phyloP scores from a whole-genome alignment of 2,113 vertebrate species.

The Microtus pennsylvanicus region DNA sequence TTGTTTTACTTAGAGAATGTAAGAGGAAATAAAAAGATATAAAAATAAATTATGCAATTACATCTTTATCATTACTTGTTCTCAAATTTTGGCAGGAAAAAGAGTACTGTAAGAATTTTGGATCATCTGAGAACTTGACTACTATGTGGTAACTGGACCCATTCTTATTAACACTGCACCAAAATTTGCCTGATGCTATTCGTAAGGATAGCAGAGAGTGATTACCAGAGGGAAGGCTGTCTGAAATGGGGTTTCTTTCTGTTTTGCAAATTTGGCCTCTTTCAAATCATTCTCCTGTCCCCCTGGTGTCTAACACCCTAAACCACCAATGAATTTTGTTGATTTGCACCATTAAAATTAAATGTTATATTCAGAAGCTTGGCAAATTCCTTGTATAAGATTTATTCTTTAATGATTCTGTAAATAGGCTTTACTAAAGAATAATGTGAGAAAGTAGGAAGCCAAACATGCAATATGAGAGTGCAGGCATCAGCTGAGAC shows the following conservation, averaged over 20 bases:
- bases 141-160: neutral
- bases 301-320: neutral
- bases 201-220: neutral
- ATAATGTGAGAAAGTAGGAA: neutral
- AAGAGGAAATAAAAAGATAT: neutral
- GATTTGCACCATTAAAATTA: constrained; percentile 58
- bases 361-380: constrained; percentile 46
- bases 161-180: neutral
- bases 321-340: constrained; percentile 29
- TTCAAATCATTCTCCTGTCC: neutral
- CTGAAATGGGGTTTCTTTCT: neutral
- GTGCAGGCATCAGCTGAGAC: constrained; percentile 9
- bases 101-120: constrained; percentile 8
- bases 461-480: neutral
- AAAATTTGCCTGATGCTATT: neutral
- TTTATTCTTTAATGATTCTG: constrained; percentile 30
- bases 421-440: constrained; percentile 51
- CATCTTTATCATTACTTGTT: neutral
- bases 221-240: neutral
- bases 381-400: neutral
- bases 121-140: neutral
- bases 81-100: neutral
- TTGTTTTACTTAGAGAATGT: neutral
- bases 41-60: constrained; percentile 38
- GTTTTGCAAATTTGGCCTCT: constrained; percentile 1